A percentile compares a stretch with the other conserved stretches of the same genome.
These are phyloP conservation scores for Apogon hyalosoma DNA, from an alignment of 2,797 vertebrate species.

Conservation along the genomic window DNA sequence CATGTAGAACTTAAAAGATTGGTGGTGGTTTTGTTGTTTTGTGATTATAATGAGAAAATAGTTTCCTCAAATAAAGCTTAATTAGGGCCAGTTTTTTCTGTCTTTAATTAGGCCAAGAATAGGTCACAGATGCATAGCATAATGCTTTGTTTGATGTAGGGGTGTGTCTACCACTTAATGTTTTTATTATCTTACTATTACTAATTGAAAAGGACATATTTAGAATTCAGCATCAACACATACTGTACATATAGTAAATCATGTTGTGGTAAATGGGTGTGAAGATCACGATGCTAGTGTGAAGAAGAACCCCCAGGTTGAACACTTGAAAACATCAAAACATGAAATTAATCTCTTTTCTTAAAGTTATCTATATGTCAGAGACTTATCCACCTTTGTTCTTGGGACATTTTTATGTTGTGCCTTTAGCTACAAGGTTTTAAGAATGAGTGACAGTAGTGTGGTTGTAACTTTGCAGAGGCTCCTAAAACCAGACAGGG, in stretches of 20 bases:
- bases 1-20: constrained; percentile 37
- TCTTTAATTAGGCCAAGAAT: constrained; percentile 53
- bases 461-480: constrained; percentile 82
- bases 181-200: constrained; percentile 44
- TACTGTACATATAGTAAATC: constrained; percentile 28
- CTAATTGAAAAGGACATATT: constrained; percentile 36
- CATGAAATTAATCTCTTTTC: no score
- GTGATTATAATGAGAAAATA: constrained; percentile 49
- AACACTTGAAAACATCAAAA: neutral
- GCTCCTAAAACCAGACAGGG: constrained; percentile 79
- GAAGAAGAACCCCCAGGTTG: constrained; percentile 1
- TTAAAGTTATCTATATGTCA: constrained; percentile 66
- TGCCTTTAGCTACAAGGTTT: constrained; percentile 83
- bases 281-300: constrained; percentile 18
- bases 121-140: constrained; percentile 38
- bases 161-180: constrained; percentile 36
- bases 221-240: constrained; percentile 54
- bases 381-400: constrained; percentile 77
- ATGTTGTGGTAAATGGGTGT: constrained; percentile 34
- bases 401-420: constrained; percentile 81
- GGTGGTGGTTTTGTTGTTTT: constrained; percentile 58
- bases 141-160: constrained; percentile 55
- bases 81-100: constrained; percentile 47
- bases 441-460: constrained; percentile 69
- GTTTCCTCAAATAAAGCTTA: constrained; percentile 54